Percentiles rank a stretch among this genome's conserved stretches.
Conservation (phyloP, 2,888 invertebrate genomes). For the Campoplex nolae region DNA sequence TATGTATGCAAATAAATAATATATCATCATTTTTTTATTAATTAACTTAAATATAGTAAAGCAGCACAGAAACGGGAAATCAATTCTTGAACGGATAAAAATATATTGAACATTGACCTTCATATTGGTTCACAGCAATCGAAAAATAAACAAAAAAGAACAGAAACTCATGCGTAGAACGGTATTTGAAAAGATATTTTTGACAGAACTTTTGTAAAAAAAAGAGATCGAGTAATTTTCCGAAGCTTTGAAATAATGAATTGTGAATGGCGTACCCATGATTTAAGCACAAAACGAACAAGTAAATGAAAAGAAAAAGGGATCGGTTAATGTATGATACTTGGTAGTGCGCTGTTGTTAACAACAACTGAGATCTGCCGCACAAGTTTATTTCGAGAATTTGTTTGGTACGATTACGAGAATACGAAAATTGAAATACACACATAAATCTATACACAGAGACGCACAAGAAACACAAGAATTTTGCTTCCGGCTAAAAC, state of each 20-base stretch:
- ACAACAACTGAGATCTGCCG: conserved; percentile 75
- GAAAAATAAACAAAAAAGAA: conserved; percentile 57
- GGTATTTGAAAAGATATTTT: conserved; percentile 77
- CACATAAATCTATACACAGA: not conserved
- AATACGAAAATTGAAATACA: conserved; percentile 22
- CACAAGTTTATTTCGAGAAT: conserved; percentile 66
- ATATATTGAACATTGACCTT: not conserved
- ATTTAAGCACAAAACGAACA: conserved; percentile 71
- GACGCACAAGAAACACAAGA: conserved; percentile 26
- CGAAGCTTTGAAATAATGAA: conserved; percentile 73
- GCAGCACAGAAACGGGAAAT: not conserved
- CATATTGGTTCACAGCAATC: conserved; percentile 69
- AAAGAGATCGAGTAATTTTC: conserved; percentile 68
- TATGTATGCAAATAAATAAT: not conserved
- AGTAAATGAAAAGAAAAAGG: conserved; percentile 55
- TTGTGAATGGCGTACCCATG: conserved; percentile 76
- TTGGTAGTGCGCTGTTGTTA: conserved; percentile 79
- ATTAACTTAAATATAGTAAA: not conserved
- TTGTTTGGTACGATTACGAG: conserved; percentile 62
- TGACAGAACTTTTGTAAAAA: conserved; percentile 79
- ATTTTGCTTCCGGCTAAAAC: conserved; percentile 56
- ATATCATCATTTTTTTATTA: not conserved
- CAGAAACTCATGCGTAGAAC: conserved; percentile 71
- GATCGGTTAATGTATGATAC: conserved; percentile 73
- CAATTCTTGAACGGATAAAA: not conserved